Evolutionary conservation across 2,797 vertebrate species (phyloP).

Genomic region (Atherinosoma microstoma): DNA sequence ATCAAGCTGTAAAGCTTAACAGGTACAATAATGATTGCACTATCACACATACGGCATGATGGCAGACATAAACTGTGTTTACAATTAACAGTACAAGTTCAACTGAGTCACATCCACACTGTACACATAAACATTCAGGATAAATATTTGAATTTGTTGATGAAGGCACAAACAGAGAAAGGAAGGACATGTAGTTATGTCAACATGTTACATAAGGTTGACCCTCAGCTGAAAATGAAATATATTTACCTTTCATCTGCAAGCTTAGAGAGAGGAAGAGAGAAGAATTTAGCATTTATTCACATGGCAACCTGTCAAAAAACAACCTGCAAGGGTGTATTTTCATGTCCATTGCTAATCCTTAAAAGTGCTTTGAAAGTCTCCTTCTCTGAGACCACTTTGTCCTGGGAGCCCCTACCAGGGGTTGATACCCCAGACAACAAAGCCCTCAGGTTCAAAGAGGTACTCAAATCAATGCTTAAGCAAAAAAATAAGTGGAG

Average conservation of each 20-base stretch:
- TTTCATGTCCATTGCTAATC: neutral
- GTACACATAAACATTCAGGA: conserved; percentile 35
- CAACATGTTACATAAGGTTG: conserved; percentile 40
- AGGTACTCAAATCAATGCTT: too few species aligned
- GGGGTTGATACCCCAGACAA: too few species aligned
- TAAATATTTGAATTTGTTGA: conserved; percentile 34
- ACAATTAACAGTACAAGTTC: conserved; percentile 4
- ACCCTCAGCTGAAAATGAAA: conserved; percentile 16
- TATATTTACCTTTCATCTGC: conserved; percentile 69
- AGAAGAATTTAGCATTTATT: conserved; percentile 23
- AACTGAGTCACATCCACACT: conserved; percentile 28
- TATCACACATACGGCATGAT: conserved; percentile 4
- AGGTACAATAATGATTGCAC: neutral
- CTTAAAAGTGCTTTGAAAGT: neutral
- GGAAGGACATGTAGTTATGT: conserved; percentile 23
- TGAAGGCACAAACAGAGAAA: conserved; percentile 29
- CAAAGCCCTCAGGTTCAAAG: too few species aligned
- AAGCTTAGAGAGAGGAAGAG: conserved; percentile 50
- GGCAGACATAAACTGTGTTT: conserved; percentile 34
- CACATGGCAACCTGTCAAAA: neutral
- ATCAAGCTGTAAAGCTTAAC: neutral
- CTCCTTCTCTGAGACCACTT: too few species aligned
- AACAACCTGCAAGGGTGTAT: neutral
- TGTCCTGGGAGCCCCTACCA: too few species aligned
- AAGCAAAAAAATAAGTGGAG: too few species aligned